Evolutionary conservation across 2,113 vertebrate genomes (phyloP).

Genomic region (Terrapene triunguis): DNA sequence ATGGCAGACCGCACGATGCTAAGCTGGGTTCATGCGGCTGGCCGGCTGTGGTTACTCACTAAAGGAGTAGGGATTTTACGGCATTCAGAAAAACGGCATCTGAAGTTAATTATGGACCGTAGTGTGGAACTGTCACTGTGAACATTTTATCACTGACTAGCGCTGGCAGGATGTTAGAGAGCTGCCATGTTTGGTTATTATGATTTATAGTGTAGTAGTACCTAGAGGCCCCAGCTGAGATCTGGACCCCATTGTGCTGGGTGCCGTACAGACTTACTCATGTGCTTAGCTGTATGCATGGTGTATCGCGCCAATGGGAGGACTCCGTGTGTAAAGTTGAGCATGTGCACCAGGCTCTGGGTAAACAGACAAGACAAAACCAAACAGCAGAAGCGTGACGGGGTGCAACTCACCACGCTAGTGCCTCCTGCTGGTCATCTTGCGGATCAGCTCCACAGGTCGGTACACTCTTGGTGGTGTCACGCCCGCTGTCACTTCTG

Average conservation of each 20-base stretch:
- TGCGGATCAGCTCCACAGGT: too few species aligned
- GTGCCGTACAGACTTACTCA: background rate
- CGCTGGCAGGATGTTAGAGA: background rate
- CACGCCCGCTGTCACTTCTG: too few species aligned
- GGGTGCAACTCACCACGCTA: too few species aligned
- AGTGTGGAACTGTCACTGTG: background rate
- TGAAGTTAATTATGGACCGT: accelerated
- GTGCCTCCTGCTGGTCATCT: too few species aligned
- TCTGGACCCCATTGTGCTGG: accelerated
- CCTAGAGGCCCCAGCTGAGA: background rate
- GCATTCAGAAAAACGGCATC: background rate
- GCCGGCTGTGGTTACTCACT: background rate
- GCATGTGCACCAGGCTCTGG: background rate
- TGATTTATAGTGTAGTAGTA: background rate
- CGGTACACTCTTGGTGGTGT: too few species aligned
- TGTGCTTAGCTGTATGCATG: background rate
- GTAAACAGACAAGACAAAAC: background rate
- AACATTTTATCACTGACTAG: background rate
- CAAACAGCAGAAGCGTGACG: background rate
- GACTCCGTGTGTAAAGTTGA: background rate
- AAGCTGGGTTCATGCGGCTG: background rate
- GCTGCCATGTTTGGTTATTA: accelerated
- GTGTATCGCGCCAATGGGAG: background rate
- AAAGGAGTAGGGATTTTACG: background rate
- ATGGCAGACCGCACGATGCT: accelerated